Base-by-base conservation (phyloP, 1,140 invertebrate genomes). In the Nebria ingens region DNA sequence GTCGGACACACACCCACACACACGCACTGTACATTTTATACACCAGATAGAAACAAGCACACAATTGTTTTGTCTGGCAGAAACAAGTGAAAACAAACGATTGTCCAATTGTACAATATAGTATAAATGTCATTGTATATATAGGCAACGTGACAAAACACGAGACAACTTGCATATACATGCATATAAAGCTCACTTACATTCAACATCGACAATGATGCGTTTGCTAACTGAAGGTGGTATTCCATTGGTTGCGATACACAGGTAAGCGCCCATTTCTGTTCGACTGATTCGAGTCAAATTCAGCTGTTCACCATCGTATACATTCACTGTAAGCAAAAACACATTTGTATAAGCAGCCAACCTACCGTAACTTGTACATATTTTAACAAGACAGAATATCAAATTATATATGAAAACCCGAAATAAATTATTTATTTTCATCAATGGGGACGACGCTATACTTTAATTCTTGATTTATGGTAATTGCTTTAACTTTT, bases 151-250 rank as follows among this genome's bases (percentile, higher is more conserved):
- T n/a, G n/a, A n/a, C n/a, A n/a, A n/a, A 9, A 34, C 25, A 34
- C 6, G 6, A 34, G 25, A n/a, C 25, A 34, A 34, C 25, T 34
- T 6, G n/a, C 25, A 34, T 9, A 34, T 34, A 34, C 25, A 34
- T n/a, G n/a, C 25, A 34, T 34, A 34, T n/a, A 34, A 34, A 9
- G 25, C 6, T 34, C 25, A 87, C 87, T 90, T 73, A 91, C 88
- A 91, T 79, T 91, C 88, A 56, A 90, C 87, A 69, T 89, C 87
- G n/a, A 90, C 80, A 62, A 85, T 88, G 68, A 90, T 90, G 64
- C 87, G 79, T 75, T 91, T 92, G 69, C 87, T 90, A 62, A 91
- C 88, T 1, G 88, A 90, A 13, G 89, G 89, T 13, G 89, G 89
- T 6, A 93, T 87, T 21, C 87, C 87, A 62, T 90, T 89, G 29